Percentiles rank a stretch among this genome's conserved stretches.
Conservation (phyloP, 1,140 invertebrate genomes). For the Ctenoplectra terminalis region DNA sequence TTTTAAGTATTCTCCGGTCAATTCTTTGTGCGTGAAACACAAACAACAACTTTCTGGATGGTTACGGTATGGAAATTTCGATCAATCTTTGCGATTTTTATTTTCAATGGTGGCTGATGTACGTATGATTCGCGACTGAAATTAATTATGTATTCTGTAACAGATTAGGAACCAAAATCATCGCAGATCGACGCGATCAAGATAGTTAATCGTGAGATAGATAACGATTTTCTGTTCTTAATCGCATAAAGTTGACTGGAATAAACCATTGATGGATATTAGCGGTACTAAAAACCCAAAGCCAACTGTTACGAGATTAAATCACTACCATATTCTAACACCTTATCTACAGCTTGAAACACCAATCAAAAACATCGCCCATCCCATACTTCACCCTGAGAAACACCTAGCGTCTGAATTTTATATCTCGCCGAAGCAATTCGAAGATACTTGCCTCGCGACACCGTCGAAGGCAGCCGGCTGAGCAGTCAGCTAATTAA, state of each 20-base stretch:
- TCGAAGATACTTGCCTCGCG: background rate
- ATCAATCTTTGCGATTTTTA: no score
- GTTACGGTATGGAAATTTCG: no score
- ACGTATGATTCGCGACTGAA: slow-evolving; percentile 18
- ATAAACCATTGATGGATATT: background rate
- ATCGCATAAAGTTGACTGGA: slow-evolving; percentile 24
- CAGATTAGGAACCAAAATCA: slow-evolving; percentile 24
- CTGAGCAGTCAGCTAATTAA: slow-evolving; percentile 31
- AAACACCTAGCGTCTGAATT: background rate
- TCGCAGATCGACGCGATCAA: background rate
- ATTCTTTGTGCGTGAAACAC: no score
- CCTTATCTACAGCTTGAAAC: background rate
- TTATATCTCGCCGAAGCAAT: background rate
- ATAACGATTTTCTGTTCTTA: slow-evolving; percentile 30
- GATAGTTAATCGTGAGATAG: slow-evolving; percentile 13
- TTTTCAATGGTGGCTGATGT: no score
- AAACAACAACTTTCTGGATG: no score
- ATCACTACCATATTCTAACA: background rate
- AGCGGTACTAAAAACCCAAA: no score
- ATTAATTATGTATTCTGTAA: background rate
- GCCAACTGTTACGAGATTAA: background rate
- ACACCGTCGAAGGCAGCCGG: slow-evolving; percentile 9
- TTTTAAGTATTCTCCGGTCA: no score
- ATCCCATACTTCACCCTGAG: background rate
- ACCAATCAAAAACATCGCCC: background rate